Conservation (phyloP, 2,797 vertebrate genomes). For the Pogoniulus pusillus region DNA sequence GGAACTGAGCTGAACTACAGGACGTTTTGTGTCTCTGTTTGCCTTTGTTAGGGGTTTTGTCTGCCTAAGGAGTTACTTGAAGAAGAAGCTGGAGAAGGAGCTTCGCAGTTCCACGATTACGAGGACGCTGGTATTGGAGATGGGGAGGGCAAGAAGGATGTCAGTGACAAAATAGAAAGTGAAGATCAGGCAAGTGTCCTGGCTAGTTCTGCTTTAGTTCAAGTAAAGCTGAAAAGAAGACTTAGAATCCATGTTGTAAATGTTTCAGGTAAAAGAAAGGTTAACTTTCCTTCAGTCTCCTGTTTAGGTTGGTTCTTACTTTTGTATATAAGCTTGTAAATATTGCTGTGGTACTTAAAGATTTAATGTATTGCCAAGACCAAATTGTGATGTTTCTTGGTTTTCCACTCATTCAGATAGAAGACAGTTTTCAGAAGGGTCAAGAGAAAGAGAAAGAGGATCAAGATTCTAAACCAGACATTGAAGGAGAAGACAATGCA, state of each 20-base stretch:
- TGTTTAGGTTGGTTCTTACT: neutral
- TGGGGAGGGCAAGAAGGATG: conserved; percentile 92
- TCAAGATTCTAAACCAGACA: conserved; percentile 83
- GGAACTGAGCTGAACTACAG: neutral
- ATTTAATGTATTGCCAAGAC: neutral
- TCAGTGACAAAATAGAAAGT: conserved; percentile 95
- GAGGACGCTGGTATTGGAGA: conserved; percentile 95
- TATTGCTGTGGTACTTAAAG: neutral
- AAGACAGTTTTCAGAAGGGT: conserved; percentile 89
- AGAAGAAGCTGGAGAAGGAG: conserved; percentile 86
- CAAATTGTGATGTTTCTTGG: neutral
- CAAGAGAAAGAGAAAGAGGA: conserved; percentile 89
- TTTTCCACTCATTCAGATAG: conserved; percentile 87
- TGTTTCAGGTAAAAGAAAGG: neutral
- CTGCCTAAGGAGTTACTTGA: conserved; percentile 90
- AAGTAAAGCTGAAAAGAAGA: neutral
- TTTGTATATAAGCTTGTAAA: neutral
- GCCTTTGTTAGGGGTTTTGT: conserved; percentile 89
- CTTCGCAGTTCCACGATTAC: conserved; percentile 91
- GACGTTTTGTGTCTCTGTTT: neutral
- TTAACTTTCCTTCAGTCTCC: neutral
- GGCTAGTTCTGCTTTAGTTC: neutral
- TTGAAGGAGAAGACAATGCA: conserved; percentile 92
- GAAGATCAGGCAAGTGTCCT: conserved; percentile 89
- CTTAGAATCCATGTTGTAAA: neutral